Evolutionary conservation across 2,888 invertebrate species (phyloP).

Genomic region (Trichopoda pennipes): DNA sequence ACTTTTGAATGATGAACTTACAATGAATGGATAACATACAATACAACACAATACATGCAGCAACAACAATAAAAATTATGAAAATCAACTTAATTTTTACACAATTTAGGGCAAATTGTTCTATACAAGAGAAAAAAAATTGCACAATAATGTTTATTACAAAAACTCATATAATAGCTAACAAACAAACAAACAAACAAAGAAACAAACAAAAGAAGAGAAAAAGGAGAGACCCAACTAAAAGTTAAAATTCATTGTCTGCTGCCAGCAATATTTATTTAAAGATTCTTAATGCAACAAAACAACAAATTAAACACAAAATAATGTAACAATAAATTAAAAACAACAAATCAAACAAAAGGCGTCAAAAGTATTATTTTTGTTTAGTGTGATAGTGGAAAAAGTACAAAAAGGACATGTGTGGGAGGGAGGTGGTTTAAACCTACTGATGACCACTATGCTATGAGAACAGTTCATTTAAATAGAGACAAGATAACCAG

Average conservation of each 20-base stretch:
- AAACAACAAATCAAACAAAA: conserved; percentile 58
- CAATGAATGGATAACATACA: conserved; percentile 48
- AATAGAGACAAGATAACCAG: conserved; percentile 48
- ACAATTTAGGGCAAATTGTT: conserved; percentile 41
- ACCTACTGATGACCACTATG: conserved; percentile 45
- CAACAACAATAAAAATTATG: conserved; percentile 21
- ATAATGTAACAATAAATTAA: conserved; percentile 50
- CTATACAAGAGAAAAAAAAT: conserved; percentile 24
- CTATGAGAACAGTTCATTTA: conserved; percentile 47
- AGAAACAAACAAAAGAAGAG: neutral
- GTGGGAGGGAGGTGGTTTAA: conserved; percentile 18
- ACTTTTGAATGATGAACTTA: conserved; percentile 50
- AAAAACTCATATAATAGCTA: neutral
- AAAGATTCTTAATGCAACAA: conserved; percentile 55
- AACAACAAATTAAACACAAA: conserved; percentile 28
- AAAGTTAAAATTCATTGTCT: conserved; percentile 40
- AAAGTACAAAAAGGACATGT: conserved; percentile 36
- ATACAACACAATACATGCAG: conserved; percentile 8
- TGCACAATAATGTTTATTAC: conserved; percentile 57
- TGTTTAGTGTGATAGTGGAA: conserved; percentile 25
- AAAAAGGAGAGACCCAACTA: neutral
- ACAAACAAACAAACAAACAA: too few relatives aligned
- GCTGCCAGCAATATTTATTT: conserved; percentile 47
- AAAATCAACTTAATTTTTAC: conserved; percentile 52
- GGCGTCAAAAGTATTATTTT: conserved; percentile 65